Evolutionary conservation across 2,113 vertebrate species (phyloP).

Genomic region (Formicarius rufipectus): DNA sequence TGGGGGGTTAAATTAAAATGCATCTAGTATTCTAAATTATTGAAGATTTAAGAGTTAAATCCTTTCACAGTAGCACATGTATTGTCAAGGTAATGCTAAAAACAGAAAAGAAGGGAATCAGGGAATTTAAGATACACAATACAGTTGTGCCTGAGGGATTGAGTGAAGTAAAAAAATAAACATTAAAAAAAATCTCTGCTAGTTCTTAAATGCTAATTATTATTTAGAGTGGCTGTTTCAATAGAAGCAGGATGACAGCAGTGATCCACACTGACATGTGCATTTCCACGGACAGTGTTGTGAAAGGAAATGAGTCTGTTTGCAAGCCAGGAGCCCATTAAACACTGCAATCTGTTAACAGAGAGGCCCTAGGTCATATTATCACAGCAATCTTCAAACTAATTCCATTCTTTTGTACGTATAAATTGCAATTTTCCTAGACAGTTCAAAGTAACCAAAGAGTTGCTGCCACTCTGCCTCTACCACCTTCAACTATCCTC

Average conservation of each 20-base stretch:
- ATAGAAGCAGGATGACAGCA: background rate
- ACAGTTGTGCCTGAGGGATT: background rate
- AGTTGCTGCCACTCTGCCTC: background rate
- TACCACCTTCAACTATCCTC: background rate
- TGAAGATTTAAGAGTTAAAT: background rate
- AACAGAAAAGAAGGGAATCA: background rate
- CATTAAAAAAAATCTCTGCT: background rate
- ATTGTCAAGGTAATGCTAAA: background rate
- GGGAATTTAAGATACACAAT: background rate
- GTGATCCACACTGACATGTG: background rate
- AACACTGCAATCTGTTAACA: background rate
- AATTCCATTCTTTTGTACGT: background rate
- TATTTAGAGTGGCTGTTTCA: background rate
- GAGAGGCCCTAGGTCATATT: background rate
- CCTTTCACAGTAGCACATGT: background rate
- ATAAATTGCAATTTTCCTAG: background rate
- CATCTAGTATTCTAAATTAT: background rate
- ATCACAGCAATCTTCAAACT: background rate
- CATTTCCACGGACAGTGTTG: background rate
- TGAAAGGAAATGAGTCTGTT: background rate
- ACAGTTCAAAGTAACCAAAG: background rate
- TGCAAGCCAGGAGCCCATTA: background rate
- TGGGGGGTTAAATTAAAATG: background rate
- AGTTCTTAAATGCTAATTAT: background rate
- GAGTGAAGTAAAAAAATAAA: background rate